Base-by-base conservation (phyloP, 1,140 invertebrate species). In the Drosophila santomea region DNA sequence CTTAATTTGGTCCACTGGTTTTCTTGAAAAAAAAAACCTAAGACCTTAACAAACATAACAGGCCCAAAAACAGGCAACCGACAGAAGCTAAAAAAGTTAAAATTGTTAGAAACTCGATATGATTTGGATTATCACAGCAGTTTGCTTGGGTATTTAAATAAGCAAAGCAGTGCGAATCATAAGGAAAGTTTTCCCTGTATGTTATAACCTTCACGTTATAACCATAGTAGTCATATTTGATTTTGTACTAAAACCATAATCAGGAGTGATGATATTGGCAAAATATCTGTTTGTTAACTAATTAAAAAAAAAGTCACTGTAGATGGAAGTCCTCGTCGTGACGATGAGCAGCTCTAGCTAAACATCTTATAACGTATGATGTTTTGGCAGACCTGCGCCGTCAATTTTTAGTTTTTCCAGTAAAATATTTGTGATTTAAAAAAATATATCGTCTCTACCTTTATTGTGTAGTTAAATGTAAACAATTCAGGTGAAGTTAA, bases 1-100 rank as follows among this genome's bases (percentile, higher is more conserved):
- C 63, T 88, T 89, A 88, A 88, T 83, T 83, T 89, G 83, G 62
- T 89, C 76, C 79, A 83, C 51, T 88, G 79, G 56, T 38, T 88
- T 83, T 83, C 63, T 62, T 41, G 60, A 44, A 52, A 32, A 15
- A n/a, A 39, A 50, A 39, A 50, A 58, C 57, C 44, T 55, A 36
- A 72, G 35, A 20, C 38, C 43, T 14, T 28, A 12, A 15, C 20
- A 20, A 38, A 58, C 63, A 43, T 75, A 72, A 81, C 45, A 45
- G 50, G 28, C 8, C 38, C 23, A 32, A 57, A 50, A 17, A 8
- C 5, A n/a, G 39, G 17, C 47, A 48, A 25, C 43, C 38, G 12
- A 88, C 83, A 88, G 84, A 88, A 88, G 84, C 83, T 71, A 61
- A 66, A 62, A 57, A 51, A 77, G 51, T 60, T 66, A 66, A 80